Evolutionary conservation across 2,797 vertebrate genomes (phyloP).

Genomic region (Pempheris klunzingeri): DNA sequence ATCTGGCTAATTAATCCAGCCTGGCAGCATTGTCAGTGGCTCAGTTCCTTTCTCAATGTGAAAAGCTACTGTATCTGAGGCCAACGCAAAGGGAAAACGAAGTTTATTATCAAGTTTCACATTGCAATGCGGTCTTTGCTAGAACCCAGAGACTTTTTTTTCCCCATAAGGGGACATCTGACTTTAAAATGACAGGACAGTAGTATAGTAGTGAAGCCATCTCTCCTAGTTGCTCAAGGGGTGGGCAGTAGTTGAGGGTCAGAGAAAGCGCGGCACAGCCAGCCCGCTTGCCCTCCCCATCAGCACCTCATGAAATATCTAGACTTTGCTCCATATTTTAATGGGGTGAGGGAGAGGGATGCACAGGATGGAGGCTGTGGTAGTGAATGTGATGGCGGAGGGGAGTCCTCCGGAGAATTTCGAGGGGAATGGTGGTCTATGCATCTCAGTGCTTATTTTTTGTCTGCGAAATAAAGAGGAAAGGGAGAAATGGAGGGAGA

Average conservation of each 20-base stretch:
- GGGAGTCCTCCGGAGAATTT: slow-evolving; percentile 72
- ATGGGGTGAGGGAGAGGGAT: slow-evolving; percentile 73
- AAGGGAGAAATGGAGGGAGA: slow-evolving; percentile 52
- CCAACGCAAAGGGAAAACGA: slow-evolving; percentile 42
- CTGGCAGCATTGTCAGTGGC: slow-evolving; percentile 68
- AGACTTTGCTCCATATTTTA: slow-evolving; percentile 81
- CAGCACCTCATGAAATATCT: slow-evolving; percentile 83
- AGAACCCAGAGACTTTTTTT: slow-evolving; percentile 37
- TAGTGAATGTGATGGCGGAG: slow-evolving; percentile 62
- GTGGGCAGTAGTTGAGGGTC: slow-evolving; percentile 72
- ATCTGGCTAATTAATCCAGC: slow-evolving; percentile 83
- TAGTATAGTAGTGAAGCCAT: slow-evolving; percentile 43
- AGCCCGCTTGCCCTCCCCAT: slow-evolving; percentile 71
- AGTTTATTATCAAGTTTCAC: slow-evolving; percentile 67
- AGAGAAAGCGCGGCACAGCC: slow-evolving; percentile 55
- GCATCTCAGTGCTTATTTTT: slow-evolving; percentile 71
- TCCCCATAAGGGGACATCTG: slow-evolving; percentile 35
- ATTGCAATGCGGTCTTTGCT: slow-evolving; percentile 44
- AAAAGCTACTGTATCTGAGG: slow-evolving; percentile 60
- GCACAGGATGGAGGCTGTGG: slow-evolving; percentile 53
- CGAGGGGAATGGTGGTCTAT: slow-evolving; percentile 71
- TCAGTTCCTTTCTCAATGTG: slow-evolving; percentile 49
- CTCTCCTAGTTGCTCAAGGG: slow-evolving; percentile 51
- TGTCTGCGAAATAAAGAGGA: slow-evolving; percentile 62
- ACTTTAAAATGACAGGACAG: slow-evolving; percentile 38